These are phyloP conservation scores for Anser brachyrhynchus DNA, from an alignment of 2,113 vertebrate species.

Conservation along the genomic window DNA sequence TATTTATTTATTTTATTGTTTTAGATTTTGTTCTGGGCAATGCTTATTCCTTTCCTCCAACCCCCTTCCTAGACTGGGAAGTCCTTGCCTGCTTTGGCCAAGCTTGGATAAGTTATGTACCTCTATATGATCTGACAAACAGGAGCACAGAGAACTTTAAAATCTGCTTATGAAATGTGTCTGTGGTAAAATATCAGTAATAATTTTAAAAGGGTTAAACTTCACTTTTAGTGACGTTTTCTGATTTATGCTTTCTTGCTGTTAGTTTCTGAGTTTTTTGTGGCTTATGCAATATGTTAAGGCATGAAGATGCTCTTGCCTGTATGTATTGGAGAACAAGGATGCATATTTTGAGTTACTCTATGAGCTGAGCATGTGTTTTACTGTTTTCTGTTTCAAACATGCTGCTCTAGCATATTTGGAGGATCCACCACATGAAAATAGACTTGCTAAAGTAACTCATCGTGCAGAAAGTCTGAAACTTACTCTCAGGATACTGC, in stretches of 20 bases:
- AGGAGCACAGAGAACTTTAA: neutral
- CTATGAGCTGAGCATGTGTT: neutral
- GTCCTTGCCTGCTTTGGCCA: neutral
- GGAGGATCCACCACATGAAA: neutral
- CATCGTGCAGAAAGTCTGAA: neutral
- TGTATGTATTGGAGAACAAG: neutral
- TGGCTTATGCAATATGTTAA: neutral
- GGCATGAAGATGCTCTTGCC: neutral
- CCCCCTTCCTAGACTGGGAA: neutral
- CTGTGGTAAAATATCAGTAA: neutral
- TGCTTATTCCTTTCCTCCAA: neutral
- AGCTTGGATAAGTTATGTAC: neutral
- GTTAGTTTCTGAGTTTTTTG: neutral
- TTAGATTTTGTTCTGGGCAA: neutral
- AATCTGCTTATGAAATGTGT: neutral
- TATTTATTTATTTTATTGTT: neutral
- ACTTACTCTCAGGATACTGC: fast-evolving
- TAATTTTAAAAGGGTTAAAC: neutral
- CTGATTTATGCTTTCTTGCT: neutral
- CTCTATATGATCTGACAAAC: neutral
- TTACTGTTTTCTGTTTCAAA: neutral
- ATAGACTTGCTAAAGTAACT: neutral
- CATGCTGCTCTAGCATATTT: neutral
- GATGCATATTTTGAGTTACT: neutral
- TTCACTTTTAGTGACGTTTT: neutral